Conservation (phyloP, 2,113 vertebrate genomes). For the Anser cygnoides region DNA sequence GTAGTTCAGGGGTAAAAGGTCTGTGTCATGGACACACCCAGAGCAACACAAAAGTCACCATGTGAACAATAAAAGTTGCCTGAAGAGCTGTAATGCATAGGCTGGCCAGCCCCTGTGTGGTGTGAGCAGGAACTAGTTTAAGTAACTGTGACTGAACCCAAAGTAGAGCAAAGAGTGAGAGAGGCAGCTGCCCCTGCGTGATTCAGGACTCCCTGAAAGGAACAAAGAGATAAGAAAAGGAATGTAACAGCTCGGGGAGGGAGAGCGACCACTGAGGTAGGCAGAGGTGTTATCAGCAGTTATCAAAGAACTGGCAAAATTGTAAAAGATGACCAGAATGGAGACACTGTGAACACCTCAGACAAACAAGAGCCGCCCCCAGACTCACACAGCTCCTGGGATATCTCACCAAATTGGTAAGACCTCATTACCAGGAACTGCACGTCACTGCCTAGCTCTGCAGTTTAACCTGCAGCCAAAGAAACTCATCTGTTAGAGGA, state of each 20-base stretch:
- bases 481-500: neutral
- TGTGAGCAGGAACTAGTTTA: neutral
- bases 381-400: neutral
- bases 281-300: neutral
- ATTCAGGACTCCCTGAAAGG: neutral
- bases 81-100: neutral
- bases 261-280: neutral
- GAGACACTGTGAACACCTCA: neutral
- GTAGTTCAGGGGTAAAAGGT: neutral
- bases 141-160: neutral
- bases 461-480: neutral
- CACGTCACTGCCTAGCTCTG: neutral
- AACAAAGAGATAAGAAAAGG: neutral
- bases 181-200: neutral
- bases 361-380: neutral
- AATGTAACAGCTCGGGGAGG: neutral
- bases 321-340: neutral
- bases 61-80: neutral
- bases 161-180: neutral
- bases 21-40: neutral
- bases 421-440: neutral
- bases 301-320: neutral
- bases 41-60: neutral
- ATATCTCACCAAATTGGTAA: neutral
- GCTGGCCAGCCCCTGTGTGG: neutral